A percentile compares a stretch with the other conserved stretches of the same genome.
phyloP scores from a whole-genome alignment of 1,140 invertebrate species.

The Sarcophaga peregrina region DNA sequence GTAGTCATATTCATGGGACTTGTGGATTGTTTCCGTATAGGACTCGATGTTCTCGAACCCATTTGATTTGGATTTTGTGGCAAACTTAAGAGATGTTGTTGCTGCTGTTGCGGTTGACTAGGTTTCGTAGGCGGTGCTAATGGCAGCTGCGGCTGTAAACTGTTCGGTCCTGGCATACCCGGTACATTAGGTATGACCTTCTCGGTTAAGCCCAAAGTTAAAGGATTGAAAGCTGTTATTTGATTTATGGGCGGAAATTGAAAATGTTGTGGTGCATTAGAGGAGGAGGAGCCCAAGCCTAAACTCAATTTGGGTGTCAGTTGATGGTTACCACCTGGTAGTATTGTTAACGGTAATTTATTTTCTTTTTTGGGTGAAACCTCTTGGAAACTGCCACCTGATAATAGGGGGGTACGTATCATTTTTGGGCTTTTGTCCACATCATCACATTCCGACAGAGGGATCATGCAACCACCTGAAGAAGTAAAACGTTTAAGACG shows the following conservation, averaged over 20 bases:
- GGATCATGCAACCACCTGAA: conserved; percentile 63
- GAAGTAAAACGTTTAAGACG: conserved; percentile 58
- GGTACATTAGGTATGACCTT: conserved; percentile 84
- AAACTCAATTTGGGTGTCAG: conserved; percentile 71
- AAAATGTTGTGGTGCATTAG: conserved; percentile 68
- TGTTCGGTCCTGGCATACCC: conserved; percentile 85
- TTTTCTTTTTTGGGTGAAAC: conserved; percentile 55
- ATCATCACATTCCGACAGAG: conserved; percentile 61
- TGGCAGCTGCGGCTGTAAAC: conserved; percentile 67
- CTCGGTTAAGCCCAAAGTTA: conserved; percentile 75
- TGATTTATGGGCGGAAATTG: conserved; percentile 73
- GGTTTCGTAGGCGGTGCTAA: conserved; percentile 50
- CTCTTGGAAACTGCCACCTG: conserved; percentile 63
- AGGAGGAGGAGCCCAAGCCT: conserved; percentile 46
- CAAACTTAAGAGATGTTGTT: conserved; percentile 5
- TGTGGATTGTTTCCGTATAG: conserved; percentile 56
- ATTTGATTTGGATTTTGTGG: not conserved
- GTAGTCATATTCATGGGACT: conserved; percentile 37
- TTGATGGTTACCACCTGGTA: conserved; percentile 53
- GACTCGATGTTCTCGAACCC: conserved; percentile 48
- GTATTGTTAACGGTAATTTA: conserved; percentile 25
- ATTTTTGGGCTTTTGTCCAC: conserved; percentile 62
- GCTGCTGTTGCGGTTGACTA: conserved; percentile 55
- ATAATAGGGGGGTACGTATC: conserved; percentile 60
- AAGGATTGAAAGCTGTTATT: conserved; percentile 79